Evolutionary conservation across 35 echinoderm and acorn worm genomes (phyloP).

Genomic region (Antedon bifida): DNA sequence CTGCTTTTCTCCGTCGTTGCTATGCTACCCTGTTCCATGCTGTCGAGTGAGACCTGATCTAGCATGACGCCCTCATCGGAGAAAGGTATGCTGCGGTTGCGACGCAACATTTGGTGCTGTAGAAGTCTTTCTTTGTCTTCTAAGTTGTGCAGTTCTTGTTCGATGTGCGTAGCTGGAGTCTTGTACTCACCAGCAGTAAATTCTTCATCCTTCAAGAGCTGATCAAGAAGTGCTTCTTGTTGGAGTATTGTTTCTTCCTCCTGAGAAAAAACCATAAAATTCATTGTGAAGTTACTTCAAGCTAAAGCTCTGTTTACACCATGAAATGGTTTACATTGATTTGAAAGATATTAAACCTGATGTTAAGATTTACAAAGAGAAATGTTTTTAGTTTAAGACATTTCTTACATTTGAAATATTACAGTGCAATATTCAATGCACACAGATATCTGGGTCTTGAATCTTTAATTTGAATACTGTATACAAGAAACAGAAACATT

Average conservation of each 20-base stretch:
- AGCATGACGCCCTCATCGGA: constrained; percentile 10
- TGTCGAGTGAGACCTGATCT: not conserved
- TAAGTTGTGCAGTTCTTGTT: not conserved
- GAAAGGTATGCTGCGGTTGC: not conserved
- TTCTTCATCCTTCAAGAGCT: constrained; percentile 1
- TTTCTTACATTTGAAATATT: no score
- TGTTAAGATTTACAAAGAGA: no score
- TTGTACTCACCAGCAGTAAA: no score
- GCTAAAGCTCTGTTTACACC: no score
- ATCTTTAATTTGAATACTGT: no score
- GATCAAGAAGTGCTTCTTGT: not conserved
- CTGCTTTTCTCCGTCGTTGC: not conserved
- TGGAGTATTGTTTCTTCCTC: constrained; percentile 1
- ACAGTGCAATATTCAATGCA: no score
- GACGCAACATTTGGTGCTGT: not conserved
- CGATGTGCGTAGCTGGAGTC: not conserved
- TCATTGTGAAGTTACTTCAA: no score
- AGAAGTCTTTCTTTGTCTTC: constrained; percentile 7
- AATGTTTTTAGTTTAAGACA: no score
- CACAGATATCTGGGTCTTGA: no score
- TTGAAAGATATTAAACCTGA: no score
- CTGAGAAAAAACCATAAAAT: not conserved
- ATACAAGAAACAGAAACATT: no score
- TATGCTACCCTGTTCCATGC: not conserved
- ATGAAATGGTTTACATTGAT: no score